A percentile compares a stretch with the other conserved stretches of the same genome.
phyloP scores from a whole-genome alignment of 2,113 vertebrate genomes.

The Semicossyphus pulcher region DNA sequence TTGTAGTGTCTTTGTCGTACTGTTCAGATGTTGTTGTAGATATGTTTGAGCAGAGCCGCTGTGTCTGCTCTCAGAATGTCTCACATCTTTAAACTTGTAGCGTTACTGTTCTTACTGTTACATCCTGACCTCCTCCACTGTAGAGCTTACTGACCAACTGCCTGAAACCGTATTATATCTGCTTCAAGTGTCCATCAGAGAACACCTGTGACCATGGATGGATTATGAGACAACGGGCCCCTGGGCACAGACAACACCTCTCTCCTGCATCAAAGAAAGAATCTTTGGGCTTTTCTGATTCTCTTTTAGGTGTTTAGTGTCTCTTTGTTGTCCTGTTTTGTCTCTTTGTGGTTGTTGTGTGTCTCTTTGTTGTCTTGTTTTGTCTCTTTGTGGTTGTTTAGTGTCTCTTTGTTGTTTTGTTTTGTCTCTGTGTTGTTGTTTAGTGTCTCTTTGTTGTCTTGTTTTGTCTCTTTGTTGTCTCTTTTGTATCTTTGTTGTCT shows the following conservation, averaged over 20 bases:
- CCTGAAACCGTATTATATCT: slow-evolving; percentile 44
- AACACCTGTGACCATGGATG: slow-evolving; percentile 3
- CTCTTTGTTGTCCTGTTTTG: neutral
- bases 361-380: neutral
- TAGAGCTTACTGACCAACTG: slow-evolving; percentile 22
- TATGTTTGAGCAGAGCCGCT: slow-evolving; percentile 43
- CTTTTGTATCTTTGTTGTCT: neutral
- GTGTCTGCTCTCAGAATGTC: slow-evolving; percentile 29
- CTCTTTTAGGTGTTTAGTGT: too few species aligned
- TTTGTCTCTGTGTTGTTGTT: too few species aligned
- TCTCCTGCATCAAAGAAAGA: too few species aligned
- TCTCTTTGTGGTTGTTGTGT: neutral
- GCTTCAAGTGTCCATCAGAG: slow-evolving; percentile 7
- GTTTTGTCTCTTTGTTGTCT: neutral
- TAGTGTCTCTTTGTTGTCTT: neutral
- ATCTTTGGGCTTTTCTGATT: too few species aligned
- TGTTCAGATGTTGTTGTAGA: slow-evolving; percentile 32
- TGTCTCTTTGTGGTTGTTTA: neutral
- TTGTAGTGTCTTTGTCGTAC: slow-evolving; percentile 12
- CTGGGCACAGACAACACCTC: too few species aligned
- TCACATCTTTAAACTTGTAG: slow-evolving; percentile 12
- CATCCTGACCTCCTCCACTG: slow-evolving; percentile 35
- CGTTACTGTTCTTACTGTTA: slow-evolving; percentile 43
- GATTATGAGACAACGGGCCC: neutral
- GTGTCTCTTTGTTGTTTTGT: neutral